Conservation (phyloP, 2,113 vertebrate genomes). For the Solenodon paradoxus region DNA sequence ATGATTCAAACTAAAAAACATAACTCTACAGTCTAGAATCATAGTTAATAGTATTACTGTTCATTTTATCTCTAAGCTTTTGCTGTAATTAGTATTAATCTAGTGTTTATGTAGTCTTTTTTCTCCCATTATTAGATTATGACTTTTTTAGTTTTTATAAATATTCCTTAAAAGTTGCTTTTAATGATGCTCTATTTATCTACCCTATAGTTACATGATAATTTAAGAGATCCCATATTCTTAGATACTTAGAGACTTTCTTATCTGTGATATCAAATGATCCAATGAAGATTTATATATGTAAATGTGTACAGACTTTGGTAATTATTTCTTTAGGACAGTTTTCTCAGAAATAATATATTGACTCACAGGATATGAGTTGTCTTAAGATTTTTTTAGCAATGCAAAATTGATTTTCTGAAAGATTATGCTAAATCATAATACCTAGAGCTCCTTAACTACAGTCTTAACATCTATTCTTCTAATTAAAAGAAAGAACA, state of each 20-base stretch:
- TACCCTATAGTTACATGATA: background rate
- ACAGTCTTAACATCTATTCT: background rate
- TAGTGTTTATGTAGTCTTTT: background rate
- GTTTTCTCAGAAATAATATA: background rate
- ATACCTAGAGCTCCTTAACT: background rate
- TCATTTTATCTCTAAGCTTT: background rate
- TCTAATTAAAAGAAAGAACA: background rate
- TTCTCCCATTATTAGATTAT: background rate
- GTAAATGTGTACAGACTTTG: background rate
- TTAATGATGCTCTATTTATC: background rate
- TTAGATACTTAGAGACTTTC: background rate
- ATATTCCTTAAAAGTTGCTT: background rate
- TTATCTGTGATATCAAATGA: background rate
- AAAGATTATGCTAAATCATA: background rate
- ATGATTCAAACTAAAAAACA: background rate
- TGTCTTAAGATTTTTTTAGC: background rate
- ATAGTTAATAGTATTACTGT: background rate
- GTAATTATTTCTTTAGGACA: conserved; percentile 15
- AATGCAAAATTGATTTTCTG: background rate
- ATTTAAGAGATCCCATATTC: background rate
- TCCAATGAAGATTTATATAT: background rate
- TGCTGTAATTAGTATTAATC: background rate
- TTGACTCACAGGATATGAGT: background rate
- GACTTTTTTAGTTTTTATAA: background rate
- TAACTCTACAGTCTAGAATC: background rate